Conservation (phyloP, 2,797 vertebrate species). For the Sphenodon punctatus region DNA sequence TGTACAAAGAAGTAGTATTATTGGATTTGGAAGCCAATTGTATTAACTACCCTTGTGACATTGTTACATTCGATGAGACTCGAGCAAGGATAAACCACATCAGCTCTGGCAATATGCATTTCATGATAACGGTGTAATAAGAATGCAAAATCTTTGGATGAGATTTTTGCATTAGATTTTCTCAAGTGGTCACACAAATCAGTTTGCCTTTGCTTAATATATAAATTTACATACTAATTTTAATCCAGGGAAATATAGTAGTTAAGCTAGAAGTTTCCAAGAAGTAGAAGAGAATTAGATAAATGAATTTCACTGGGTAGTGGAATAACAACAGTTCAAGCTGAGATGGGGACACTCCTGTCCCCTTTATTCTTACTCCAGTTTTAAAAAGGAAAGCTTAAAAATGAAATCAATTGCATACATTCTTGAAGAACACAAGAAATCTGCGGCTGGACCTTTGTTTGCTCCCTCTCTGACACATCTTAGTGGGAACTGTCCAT, state of each 20-base stretch:
- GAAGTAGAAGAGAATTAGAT: neutral
- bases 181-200: neutral
- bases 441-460: too few species aligned
- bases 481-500: too few species aligned
- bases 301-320: neutral
- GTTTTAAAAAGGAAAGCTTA: too few species aligned
- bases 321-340: too few species aligned
- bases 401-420: too few species aligned
- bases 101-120: too few species aligned
- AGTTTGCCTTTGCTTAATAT: neutral
- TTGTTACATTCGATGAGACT: too few species aligned
- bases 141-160: neutral
- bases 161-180: neutral
- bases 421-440: too few species aligned
- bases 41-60: neutral
- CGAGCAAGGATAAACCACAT: too few species aligned
- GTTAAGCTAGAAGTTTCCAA: neutral
- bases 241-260: neutral
- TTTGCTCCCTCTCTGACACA: too few species aligned
- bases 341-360: too few species aligned
- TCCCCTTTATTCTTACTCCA: too few species aligned
- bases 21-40: neutral
- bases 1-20: neutral
- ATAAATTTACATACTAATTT: neutral
- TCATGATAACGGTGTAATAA: neutral